Percentiles rank a stretch among this genome's conserved stretches.
Evolutionary conservation across 2,113 vertebrate genomes (phyloP).

Genomic region (Castor canadensis): DNA sequence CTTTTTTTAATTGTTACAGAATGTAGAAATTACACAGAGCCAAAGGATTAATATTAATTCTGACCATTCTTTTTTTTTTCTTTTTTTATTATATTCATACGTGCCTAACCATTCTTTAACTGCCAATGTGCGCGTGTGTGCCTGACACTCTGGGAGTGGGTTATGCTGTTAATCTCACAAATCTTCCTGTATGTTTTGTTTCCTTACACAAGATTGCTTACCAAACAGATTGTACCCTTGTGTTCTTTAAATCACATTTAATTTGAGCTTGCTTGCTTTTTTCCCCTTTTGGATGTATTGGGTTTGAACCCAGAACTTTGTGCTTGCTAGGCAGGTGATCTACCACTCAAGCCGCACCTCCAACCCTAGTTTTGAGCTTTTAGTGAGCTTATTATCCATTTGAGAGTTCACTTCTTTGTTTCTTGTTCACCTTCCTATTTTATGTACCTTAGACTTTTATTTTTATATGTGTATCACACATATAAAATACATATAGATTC

Average conservation of each 20-base stretch:
- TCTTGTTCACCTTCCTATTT: slow-evolving; percentile 46
- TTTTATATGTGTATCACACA: background rate
- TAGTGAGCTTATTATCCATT: background rate
- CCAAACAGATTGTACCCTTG: background rate
- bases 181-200: background rate
- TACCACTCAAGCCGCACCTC: too few species aligned
- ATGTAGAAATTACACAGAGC: slow-evolving; percentile 35
- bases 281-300: too few species aligned
- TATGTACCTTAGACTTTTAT: slow-evolving; percentile 34
- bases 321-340: too few species aligned
- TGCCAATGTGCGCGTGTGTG: background rate
- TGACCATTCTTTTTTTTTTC: too few species aligned
- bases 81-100: too few species aligned
- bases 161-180: background rate
- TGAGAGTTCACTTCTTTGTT: slow-evolving; percentile 57
- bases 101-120: background rate
- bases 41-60: background rate
- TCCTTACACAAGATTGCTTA: background rate
- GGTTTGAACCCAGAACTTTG: too few species aligned
- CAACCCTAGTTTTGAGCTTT: too few species aligned
- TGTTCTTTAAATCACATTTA: slow-evolving; percentile 27
- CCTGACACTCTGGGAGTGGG: background rate
- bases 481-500: background rate
- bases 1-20: slow-evolving; percentile 77
- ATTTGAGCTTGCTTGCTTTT: slow-evolving; percentile 53